Evolutionary conservation across 2,113 vertebrate species (phyloP).

Genomic region (Antigone vipio): DNA sequence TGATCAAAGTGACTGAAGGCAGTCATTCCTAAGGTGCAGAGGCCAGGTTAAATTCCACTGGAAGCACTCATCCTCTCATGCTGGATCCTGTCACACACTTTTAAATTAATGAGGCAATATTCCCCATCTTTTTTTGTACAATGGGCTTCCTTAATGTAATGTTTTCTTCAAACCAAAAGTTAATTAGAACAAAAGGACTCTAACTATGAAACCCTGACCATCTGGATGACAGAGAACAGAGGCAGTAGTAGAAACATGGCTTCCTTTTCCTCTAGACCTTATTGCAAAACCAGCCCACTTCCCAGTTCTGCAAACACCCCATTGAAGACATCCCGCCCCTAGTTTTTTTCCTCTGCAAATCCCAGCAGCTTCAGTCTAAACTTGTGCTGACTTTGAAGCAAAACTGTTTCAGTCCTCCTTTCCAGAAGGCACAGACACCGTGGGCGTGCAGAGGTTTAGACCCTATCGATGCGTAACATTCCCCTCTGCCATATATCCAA

Average conservation of each 20-base stretch:
- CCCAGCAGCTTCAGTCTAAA: background rate
- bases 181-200: background rate
- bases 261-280: background rate
- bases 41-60: background rate
- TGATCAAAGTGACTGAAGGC: background rate
- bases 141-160: background rate
- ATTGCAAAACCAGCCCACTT: background rate
- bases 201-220: background rate
- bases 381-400: background rate
- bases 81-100: background rate
- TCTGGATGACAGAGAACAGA: background rate
- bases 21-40: background rate
- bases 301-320: background rate
- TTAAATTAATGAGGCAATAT: background rate
- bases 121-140: background rate
- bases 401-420: background rate
- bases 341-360: background rate
- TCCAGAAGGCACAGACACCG: background rate
- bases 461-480: background rate
- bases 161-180: background rate
- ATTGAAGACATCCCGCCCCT: background rate
- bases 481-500: background rate
- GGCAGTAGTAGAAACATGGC: background rate
- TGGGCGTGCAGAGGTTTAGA: background rate
- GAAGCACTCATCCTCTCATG: background rate